phyloP scores from a whole-genome alignment of 2,113 vertebrate species.

The Mesocricetus auratus region DNA sequence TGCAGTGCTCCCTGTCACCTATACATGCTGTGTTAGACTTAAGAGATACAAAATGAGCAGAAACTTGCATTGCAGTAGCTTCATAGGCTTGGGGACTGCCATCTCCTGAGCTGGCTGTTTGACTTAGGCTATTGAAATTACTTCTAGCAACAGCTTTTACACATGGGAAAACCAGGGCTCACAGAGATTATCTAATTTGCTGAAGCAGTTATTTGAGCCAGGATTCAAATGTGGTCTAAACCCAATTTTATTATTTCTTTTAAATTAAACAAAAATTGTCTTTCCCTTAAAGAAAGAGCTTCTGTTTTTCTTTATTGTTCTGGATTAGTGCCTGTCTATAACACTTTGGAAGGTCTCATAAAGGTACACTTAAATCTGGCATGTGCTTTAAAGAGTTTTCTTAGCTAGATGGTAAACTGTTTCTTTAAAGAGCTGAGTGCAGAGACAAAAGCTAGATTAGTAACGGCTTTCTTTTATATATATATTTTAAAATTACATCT shows the following conservation, averaged over 20 bases:
- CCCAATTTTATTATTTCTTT: slow-evolving; percentile 75
- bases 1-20: background rate
- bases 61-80: background rate
- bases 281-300: slow-evolving; percentile 37
- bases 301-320: slow-evolving; percentile 73
- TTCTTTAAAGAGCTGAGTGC: slow-evolving; percentile 64
- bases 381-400: slow-evolving; percentile 77
- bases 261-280: slow-evolving; percentile 66
- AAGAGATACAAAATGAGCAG: background rate
- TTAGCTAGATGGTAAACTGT: slow-evolving; percentile 67
- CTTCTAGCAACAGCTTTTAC: slow-evolving; percentile 49
- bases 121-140: slow-evolving; percentile 17
- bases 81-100: background rate
- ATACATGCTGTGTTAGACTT: background rate
- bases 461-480: slow-evolving; percentile 54
- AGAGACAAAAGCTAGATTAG: slow-evolving; percentile 57
- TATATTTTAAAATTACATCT: slow-evolving; percentile 61
- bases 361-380: slow-evolving; percentile 69
- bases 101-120: background rate
- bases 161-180: slow-evolving; percentile 61
- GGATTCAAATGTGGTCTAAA: slow-evolving; percentile 60
- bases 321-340: slow-evolving; percentile 73
- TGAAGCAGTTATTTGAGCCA: slow-evolving; percentile 70
- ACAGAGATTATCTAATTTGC: slow-evolving; percentile 75
- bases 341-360: slow-evolving; percentile 73